Percentiles rank a stretch among this genome's conserved stretches.
Conservation (phyloP, 37 sponge, comb jelly and placozoan species). For the Agelas oroides region DNA sequence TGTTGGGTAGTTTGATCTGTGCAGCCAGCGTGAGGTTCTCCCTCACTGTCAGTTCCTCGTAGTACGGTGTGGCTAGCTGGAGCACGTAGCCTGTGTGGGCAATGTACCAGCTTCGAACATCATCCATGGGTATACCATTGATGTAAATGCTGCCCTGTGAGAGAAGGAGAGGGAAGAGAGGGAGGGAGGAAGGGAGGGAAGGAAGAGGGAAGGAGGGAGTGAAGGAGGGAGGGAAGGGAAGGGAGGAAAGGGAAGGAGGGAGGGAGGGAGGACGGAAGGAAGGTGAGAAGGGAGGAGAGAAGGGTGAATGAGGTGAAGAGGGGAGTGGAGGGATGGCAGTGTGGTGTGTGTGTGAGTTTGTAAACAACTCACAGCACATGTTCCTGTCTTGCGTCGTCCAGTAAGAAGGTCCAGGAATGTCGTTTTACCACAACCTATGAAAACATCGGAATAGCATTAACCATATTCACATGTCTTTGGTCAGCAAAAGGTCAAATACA, state of each 20-base stretch:
- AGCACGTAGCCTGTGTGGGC: slow-evolving; percentile 75
- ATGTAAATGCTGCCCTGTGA: slow-evolving; percentile 53
- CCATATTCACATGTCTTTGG: too few relatives aligned
- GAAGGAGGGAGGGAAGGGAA: neutral
- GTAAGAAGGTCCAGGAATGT: slow-evolving; percentile 79
- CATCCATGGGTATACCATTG: slow-evolving; percentile 57
- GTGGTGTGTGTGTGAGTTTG: too few relatives aligned
- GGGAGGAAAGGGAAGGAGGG: slow-evolving; percentile 5
- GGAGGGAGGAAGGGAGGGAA: slow-evolving; percentile 12
- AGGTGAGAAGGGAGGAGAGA: neutral
- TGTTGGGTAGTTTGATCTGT: slow-evolving; percentile 51
- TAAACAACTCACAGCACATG: slow-evolving; percentile 7
- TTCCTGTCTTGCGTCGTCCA: slow-evolving; percentile 63
- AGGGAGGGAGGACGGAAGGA: too few relatives aligned
- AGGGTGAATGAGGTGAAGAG: too few relatives aligned
- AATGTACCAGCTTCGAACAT: slow-evolving; percentile 56
- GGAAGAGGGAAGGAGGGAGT: neutral
- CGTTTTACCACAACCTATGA: slow-evolving; percentile 81
- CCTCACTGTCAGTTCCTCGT: slow-evolving; percentile 75
- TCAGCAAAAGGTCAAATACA: too few relatives aligned
- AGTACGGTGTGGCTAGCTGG: slow-evolving; percentile 73
- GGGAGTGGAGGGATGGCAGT: too few relatives aligned
- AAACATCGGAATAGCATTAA: too few relatives aligned
- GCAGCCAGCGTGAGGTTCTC: slow-evolving; percentile 78
- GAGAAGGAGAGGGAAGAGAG: neutral